Percentiles rank a stretch among this genome's conserved stretches.
Conservation (phyloP, 2,888 invertebrate species). For the Cecidostiba fungosa region DNA sequence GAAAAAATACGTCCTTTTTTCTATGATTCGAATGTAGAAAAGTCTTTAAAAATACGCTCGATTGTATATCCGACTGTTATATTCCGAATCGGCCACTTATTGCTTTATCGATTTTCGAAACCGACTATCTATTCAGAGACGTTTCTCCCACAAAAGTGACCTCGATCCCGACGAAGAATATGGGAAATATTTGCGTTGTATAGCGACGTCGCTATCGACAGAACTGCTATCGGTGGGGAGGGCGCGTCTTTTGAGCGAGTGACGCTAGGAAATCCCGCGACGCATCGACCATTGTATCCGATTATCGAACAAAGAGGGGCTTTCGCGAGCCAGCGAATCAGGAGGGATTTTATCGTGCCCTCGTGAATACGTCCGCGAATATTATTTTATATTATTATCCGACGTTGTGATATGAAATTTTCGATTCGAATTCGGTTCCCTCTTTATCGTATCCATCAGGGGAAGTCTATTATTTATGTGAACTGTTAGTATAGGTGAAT, state of each 20-base stretch:
- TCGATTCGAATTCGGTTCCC: neutral
- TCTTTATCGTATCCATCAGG: neutral
- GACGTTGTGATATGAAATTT: neutral
- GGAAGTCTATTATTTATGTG: neutral
- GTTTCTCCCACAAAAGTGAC: neutral
- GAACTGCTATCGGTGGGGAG: neutral
- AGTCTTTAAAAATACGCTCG: no score
- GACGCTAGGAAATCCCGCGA: neutral
- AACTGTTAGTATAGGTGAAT: no score
- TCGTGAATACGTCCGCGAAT: neutral
- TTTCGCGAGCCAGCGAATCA: neutral
- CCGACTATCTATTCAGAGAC: neutral
- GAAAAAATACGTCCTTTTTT: no score
- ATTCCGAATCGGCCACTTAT: neutral
- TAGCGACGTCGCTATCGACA: neutral
- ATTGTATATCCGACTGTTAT: no score
- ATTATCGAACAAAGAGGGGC: neutral
- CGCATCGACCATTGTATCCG: constrained; percentile 1
- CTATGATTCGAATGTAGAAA: no score
- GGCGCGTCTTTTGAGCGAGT: constrained; percentile 5
- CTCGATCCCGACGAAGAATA: neutral
- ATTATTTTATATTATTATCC: neutral
- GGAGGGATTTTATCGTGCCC: neutral
- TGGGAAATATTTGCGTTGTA: neutral
- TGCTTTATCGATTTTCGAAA: neutral